Conservation (phyloP, 1,140 invertebrate species). For the Cyphomyrmex costatus region DNA sequence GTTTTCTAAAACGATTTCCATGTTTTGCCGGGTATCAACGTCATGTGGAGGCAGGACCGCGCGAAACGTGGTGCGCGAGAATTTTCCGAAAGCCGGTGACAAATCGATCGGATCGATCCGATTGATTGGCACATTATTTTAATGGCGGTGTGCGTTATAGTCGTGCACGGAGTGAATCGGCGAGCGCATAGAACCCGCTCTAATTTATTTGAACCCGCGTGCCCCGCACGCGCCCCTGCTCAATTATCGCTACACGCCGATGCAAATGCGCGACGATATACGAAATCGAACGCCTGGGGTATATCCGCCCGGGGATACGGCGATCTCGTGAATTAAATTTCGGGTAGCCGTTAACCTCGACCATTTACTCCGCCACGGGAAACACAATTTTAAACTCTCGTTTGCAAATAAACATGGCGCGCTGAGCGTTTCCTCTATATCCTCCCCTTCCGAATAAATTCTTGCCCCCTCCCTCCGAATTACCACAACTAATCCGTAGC, state of each 20-base stretch:
- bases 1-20: slow-evolving; percentile 34
- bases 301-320: slow-evolving; percentile 3
- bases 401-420: slow-evolving; percentile 52
- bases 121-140: slow-evolving; percentile 60
- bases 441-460: slow-evolving; percentile 4
- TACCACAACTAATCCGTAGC: slow-evolving; percentile 1
- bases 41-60: not conserved
- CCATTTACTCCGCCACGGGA: slow-evolving; percentile 50
- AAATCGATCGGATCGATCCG: slow-evolving; percentile 43
- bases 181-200: slow-evolving; percentile 16
- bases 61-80: not conserved
- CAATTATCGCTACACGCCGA: slow-evolving; percentile 63
- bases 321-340: slow-evolving; percentile 65
- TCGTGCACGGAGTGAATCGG: not conserved
- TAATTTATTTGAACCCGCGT: slow-evolving; percentile 61
- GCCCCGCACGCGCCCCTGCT: not conserved
- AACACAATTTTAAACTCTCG: slow-evolving; percentile 58
- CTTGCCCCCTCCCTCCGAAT: not conserved
- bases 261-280: slow-evolving; percentile 41
- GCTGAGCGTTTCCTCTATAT: not conserved
- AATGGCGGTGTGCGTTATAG: slow-evolving; percentile 43
- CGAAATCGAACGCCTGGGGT: slow-evolving; percentile 18
- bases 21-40: not conserved
- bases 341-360: slow-evolving; percentile 55
- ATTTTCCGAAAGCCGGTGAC: slow-evolving; percentile 19